phyloP scores from a whole-genome alignment of 2,797 vertebrate genomes.

The Acanthornis magna region DNA sequence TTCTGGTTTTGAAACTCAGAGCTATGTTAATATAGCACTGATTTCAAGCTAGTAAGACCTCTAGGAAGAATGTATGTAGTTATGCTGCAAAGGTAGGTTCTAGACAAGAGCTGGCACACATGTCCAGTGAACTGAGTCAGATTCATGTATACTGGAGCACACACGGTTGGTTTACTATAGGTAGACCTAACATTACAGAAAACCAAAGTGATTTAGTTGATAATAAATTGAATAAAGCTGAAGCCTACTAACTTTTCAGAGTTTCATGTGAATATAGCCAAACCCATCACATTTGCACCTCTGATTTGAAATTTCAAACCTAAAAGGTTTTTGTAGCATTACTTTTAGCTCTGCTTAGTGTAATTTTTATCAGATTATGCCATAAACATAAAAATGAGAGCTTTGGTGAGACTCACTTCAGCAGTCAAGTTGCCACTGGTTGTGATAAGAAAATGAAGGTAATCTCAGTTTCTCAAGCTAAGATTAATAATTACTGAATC shows the following conservation, averaged over 20 bases:
- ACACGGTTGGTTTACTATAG: rapidly evolving
- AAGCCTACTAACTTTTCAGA: not conserved
- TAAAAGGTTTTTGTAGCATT: not conserved
- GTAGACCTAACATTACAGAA: not conserved
- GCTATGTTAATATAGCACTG: not conserved
- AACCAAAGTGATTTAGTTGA: not conserved
- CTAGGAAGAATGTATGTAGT: not conserved
- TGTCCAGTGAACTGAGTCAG: not conserved
- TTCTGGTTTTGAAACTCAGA: not conserved
- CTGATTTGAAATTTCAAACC: not conserved
- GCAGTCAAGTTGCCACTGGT: not conserved
- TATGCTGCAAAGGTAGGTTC: not conserved
- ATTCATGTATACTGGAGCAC: not conserved
- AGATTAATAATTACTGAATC: not conserved
- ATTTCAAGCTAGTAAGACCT: not conserved
- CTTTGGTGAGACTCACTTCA: not conserved
- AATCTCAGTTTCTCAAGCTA: not conserved
- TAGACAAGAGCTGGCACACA: not conserved
- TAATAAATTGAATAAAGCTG: not conserved
- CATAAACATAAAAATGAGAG: not conserved
- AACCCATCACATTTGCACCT: not conserved
- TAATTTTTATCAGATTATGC: not conserved
- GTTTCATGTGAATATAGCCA: not conserved
- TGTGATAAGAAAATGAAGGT: not conserved
- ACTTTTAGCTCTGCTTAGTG: not conserved